These are phyloP conservation scores for Lophotis ruficrista DNA, from an alignment of 2,113 vertebrate species.

Conservation along the genomic window DNA sequence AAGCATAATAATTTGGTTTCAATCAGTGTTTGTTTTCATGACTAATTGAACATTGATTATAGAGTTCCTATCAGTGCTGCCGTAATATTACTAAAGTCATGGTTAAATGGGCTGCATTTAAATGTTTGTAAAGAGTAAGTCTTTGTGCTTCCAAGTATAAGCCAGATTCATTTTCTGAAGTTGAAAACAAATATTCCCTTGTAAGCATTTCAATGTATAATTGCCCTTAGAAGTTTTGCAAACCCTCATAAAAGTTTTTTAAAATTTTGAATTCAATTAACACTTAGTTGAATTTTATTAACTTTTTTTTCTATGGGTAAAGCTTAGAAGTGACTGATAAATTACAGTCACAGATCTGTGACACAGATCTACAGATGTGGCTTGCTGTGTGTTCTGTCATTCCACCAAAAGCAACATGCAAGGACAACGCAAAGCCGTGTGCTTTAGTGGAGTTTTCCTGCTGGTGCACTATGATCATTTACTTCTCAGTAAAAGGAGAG, in stretches of 20 bases:
- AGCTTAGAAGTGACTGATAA: background rate
- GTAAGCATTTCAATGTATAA: background rate
- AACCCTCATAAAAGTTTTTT: background rate
- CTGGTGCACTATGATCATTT: background rate
- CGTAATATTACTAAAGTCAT: background rate
- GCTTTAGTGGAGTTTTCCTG: background rate
- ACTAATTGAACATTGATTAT: background rate
- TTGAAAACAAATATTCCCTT: background rate
- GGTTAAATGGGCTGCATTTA: background rate
- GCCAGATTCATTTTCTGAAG: background rate
- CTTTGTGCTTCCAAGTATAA: background rate
- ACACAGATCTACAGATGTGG: no score
- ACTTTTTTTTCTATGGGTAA: background rate
- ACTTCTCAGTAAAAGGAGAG: background rate
- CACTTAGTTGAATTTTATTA: background rate
- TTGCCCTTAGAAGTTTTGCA: background rate
- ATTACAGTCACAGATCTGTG: accelerated
- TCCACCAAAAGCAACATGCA: background rate
- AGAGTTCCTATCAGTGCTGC: background rate
- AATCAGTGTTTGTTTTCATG: conserved; percentile 24
- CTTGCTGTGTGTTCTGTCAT: background rate
- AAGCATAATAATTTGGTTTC: background rate
- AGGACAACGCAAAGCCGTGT: background rate
- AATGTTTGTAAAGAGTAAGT: background rate
- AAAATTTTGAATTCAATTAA: background rate